Base-by-base conservation (phyloP, 1,140 invertebrate species). In the Drosophila busckii region DNA sequence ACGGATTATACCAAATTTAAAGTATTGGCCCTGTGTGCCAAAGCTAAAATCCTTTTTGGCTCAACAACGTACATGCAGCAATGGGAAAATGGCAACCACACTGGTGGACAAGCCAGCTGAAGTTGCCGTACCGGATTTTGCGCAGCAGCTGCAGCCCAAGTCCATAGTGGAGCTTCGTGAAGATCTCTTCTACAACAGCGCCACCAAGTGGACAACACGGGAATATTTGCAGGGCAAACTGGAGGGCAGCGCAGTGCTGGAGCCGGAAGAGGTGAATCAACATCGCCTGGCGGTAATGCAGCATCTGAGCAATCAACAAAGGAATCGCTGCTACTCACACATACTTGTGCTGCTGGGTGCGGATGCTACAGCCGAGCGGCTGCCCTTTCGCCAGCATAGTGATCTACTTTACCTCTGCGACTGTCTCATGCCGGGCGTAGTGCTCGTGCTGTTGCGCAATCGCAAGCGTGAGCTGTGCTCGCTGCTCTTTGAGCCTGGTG, bases 381-480 rank as follows among this genome's bases (percentile, higher is more conserved):
- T 15, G 10, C n/a, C 37, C 32, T 54, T 71, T 3, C 22, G 25
- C 0, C 70, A 75, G 10, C 26, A 16, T 3, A 37, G 52, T 2
- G 53, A 75, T 6, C 69, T 75, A 5, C 44, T 49, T 2, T 68
- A 75, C n/a, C 40, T 75, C 1, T 75, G 70, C 31, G 53, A 75
- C 12, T 75, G 70, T 15, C 26, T 54, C 10, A 5, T 55, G 10
- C 53, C 70, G 4, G 59, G 49, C 3, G 25, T 53, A 4, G 28
- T 56, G 7, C 13, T 73, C 1, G 12, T 73, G 4, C 5, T 73
- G 4, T 4, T 63, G n/a, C 58, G 44, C 3, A 73, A 41, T 28
- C 48, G 40, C 0, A 28, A 54, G 4, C 41, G 49, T 22, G 6
- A 42, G 16, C 22, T 49, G 12, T 12, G 4, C n/a, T 35, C 41